These are phyloP conservation scores for Auanema sp. DNA, from an alignment of 2,888 invertebrate genomes.

Conservation along the genomic window DNA sequence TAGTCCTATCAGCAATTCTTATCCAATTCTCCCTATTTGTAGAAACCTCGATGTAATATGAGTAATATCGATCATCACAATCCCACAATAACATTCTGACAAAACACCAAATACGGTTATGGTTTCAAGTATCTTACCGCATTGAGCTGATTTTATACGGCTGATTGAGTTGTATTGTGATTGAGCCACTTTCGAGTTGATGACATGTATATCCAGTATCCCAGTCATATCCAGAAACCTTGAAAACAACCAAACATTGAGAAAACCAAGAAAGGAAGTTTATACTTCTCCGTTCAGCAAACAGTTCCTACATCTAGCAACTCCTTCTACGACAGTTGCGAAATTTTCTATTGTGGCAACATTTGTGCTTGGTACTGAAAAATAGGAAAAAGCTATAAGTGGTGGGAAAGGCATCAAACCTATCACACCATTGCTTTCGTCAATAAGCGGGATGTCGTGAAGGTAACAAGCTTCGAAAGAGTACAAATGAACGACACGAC, in stretches of 20 bases:
- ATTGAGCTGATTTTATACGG: conserved; percentile 89
- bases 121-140: conserved; percentile 67
- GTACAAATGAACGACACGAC: conserved; percentile 86
- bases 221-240: conserved; percentile 32
- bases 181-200: conserved; percentile 80
- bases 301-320: conserved; percentile 87
- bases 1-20: conserved; percentile 82
- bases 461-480: conserved; percentile 85
- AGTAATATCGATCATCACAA: conserved; percentile 72
- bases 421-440: conserved; percentile 66
- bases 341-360: conserved; percentile 87
- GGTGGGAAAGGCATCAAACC: conserved; percentile 25
- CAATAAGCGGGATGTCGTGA: not conserved
- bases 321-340: conserved; percentile 94
- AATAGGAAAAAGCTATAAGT: not conserved
- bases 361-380: conserved; percentile 80
- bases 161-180: conserved; percentile 91
- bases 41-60: conserved; percentile 69
- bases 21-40: conserved; percentile 66
- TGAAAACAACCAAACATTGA: not conserved
- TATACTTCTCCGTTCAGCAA: conserved; percentile 84
- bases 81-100: conserved; percentile 87
- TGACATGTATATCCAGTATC: conserved; percentile 63
- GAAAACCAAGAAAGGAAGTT: conserved; percentile 64
- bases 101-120: not conserved